Base-by-base conservation (phyloP, 2,888 invertebrate species). In the Agonopterix arenella region DNA sequence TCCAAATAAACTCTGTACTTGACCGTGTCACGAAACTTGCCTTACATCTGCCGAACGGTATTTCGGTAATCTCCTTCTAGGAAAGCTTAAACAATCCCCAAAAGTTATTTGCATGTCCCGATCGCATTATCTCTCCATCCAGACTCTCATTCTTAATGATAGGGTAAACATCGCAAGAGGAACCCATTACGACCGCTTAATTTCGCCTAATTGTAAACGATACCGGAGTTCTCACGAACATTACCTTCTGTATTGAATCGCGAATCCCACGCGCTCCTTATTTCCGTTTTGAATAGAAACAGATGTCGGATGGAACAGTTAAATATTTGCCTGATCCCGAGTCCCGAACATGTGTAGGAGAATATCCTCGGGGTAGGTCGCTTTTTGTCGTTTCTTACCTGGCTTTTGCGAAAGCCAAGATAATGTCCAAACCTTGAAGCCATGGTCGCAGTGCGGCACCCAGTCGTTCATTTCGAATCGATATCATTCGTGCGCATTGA, bases 51-150 rank as follows among this genome's bases (percentile, higher is more conserved):
- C 84, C 72, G 68, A 83, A 86, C 85, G 83, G 84, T 82, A 89
- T 79, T 73, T 79, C 66, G 76, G 28, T 4, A 28, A 28, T 28
- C 28, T 28, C 28, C 80, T 81, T 89, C 88, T 86, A 84, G 84
- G 83, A 88, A 89, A 86, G 78, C 80, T 80, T 80, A 80, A 77
- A 78, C 76, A 68, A 80, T 79, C 82, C 84, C 78, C 73, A 81
- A 86, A 84, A 80, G 76, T 71, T 66, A 82, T 82, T 88, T 78
- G 89, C 89, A 86, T 88, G 88, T 83, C 79, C 79, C 77, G 76
- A 65, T 68, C 57, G 80, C 71, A 86, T 88, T 88, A 89, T 78
- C 78, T 65, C 79, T 65, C 71, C 55, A 59, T 62, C 67, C 75
- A 72, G 63, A 66, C 68, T 69, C 74, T 71, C 67, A 62, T 60